These are phyloP conservation scores for Adelphocoris suturalis DNA, from an alignment of 2,888 invertebrate genomes.

Conservation along the genomic window DNA sequence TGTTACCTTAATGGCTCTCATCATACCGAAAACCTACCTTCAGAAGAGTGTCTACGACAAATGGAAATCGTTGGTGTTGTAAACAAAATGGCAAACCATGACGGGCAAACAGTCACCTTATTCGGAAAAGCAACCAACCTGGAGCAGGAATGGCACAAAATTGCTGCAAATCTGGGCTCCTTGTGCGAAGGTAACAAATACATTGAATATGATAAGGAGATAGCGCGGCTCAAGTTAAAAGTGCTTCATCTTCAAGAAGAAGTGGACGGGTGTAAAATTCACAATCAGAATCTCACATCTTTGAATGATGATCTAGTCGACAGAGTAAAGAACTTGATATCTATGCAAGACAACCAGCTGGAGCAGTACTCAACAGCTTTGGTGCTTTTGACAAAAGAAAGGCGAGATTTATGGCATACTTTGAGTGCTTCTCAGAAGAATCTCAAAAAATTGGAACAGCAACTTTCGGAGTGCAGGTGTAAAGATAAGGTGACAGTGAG, in stretches of 20 bases:
- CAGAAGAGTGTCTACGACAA: no score
- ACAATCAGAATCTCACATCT: constrained; percentile 47
- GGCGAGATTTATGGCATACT: constrained; percentile 47
- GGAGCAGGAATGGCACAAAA: constrained; percentile 50
- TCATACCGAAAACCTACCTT: no score
- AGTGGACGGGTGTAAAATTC: constrained; percentile 41
- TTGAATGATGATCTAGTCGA: constrained; percentile 57
- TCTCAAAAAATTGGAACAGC: neutral
- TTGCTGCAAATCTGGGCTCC: constrained; percentile 46
- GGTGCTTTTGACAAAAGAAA: constrained; percentile 54
- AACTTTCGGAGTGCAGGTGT: neutral
- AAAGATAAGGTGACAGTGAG: neutral
- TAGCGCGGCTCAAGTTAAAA: constrained; percentile 55
- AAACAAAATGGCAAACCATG: constrained; percentile 34
- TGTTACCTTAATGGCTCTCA: no score
- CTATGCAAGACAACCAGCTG: constrained; percentile 60
- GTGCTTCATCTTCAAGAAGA: constrained; percentile 61
- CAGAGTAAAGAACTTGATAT: constrained; percentile 60
- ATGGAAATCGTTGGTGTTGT: neutral
- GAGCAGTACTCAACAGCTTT: constrained; percentile 63
- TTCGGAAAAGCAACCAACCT: constrained; percentile 51
- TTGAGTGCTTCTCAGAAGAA: constrained; percentile 33
- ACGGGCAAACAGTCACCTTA: constrained; percentile 29
- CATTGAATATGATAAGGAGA: constrained; percentile 58
- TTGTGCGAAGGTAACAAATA: constrained; percentile 45